Evolutionary conservation across 2,797 vertebrate species (phyloP).

Genomic region (Sebastes dallii): DNA sequence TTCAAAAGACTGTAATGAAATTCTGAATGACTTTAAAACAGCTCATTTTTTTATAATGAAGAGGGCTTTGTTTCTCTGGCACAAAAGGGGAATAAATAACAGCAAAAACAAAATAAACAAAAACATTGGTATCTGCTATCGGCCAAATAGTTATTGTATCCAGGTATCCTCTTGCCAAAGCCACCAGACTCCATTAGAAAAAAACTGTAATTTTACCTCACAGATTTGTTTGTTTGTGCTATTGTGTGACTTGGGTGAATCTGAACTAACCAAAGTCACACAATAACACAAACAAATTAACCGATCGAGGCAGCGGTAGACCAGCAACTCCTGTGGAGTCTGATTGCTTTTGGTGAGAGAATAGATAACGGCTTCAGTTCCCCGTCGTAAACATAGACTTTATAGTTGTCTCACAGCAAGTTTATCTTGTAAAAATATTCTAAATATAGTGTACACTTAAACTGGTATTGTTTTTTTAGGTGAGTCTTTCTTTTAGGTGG

Average conservation of each 20-base stretch:
- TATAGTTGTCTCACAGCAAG: background rate
- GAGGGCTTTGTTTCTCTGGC: background rate
- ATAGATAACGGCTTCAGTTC: too few species aligned
- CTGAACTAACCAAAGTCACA: too few species aligned
- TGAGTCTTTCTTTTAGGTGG: background rate
- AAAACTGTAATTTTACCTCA: fast-evolving
- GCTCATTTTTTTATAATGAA: too few species aligned
- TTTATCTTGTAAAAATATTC: fast-evolving
- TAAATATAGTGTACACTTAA: background rate
- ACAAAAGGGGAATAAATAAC: background rate
- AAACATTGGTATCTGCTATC: background rate
- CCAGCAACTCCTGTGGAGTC: too few species aligned
- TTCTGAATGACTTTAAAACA: background rate
- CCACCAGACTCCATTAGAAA: too few species aligned
- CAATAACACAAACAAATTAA: too few species aligned
- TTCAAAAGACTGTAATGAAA: background rate
- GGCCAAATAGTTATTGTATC: background rate
- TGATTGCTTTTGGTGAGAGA: too few species aligned
- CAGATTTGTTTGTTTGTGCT: too few species aligned
- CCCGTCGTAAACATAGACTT: fast-evolving
- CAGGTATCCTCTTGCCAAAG: too few species aligned
- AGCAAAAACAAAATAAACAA: background rate
- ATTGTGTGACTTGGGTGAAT: too few species aligned
- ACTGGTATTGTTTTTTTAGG: background rate
- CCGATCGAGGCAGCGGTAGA: too few species aligned